Base-by-base conservation (phyloP, 2,888 invertebrate species). In the Cephus pygmeus region DNA sequence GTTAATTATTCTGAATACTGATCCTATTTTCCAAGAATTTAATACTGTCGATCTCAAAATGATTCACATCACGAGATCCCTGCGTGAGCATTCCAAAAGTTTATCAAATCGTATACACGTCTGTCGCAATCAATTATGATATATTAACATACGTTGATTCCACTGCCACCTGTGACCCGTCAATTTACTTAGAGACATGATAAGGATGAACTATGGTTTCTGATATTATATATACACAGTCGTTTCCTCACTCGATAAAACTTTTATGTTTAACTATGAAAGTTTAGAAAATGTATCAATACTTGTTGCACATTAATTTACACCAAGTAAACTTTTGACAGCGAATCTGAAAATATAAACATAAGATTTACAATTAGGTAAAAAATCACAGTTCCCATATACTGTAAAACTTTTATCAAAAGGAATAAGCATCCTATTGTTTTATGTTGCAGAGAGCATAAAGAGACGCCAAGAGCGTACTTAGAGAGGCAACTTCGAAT, bases 401-500 rank as follows among this genome's bases (percentile, higher is more conserved):
- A 23, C 40, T 6, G 40, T 23, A 6, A 23, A 6, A 6, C 23
- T 40, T 23, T 0, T 6, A n/a, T 30, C 0, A 30, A 12, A 12
- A 3, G 3, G 2, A 35, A 35, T 35, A 35, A 35, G 3, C 3
- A 12, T 15, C 11, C 30, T 4, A 69, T 79, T 71, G 35, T 78
- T 74, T 15, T 73, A 76, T 76, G 78, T 87, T 84, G 15, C 82
- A 84, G 85, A 80, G 78, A 81, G 36, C 77, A 81, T 76, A 77
- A 77, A 76, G 78, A 82, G 75, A 80, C 80, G 80, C 79, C 76
- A 77, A 80, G 76, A 75, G 75, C 34, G 73, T 1, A 11, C 12
- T 9, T 73, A 34, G 31, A 76, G 77, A 74, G 80, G 83, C 83
- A 82, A 80, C 83, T 83, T 79, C 84, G 82, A 75, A 81, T 76